Conservation (phyloP, 2,888 invertebrate species). For the Cephus pulcher region DNA sequence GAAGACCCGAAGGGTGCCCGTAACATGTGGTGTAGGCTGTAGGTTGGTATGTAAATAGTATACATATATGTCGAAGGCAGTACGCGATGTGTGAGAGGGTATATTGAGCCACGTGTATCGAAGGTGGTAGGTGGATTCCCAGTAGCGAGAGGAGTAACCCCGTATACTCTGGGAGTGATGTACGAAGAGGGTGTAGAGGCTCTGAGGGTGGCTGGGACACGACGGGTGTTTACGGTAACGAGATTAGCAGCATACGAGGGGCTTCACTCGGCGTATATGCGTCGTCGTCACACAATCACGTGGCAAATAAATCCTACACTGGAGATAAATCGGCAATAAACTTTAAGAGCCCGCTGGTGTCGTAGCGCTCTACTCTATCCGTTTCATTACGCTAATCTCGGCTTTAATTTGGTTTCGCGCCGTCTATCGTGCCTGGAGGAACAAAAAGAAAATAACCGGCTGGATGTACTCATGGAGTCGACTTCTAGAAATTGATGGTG, state of each 20-base stretch:
- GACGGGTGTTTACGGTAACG: slow-evolving; percentile 54
- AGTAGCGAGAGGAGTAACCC: background rate
- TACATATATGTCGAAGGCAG: background rate
- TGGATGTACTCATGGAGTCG: background rate
- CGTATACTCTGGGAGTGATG: background rate
- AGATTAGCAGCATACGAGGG: slow-evolving; percentile 53
- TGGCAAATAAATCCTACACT: slow-evolving; percentile 36
- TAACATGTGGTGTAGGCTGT: background rate
- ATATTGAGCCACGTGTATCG: background rate
- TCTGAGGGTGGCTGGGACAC: slow-evolving; percentile 26
- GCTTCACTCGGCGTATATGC: slow-evolving; percentile 35
- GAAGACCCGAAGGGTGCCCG: background rate
- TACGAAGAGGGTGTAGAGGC: background rate
- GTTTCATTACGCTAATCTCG: slow-evolving; percentile 21
- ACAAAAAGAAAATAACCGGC: background rate
- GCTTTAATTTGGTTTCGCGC: slow-evolving; percentile 27
- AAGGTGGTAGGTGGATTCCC: background rate
- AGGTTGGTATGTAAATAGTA: background rate
- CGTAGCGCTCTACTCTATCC: background rate
- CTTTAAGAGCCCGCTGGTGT: slow-evolving; percentile 10
- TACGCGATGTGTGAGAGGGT: background rate
- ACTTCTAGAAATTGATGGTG: background rate
- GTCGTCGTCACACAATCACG: slow-evolving; percentile 24
- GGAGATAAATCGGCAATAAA: slow-evolving; percentile 37
- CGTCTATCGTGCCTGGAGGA: background rate